Evolutionary conservation across 2,113 vertebrate species (phyloP).

Genomic region (Perca fluviatilis): DNA sequence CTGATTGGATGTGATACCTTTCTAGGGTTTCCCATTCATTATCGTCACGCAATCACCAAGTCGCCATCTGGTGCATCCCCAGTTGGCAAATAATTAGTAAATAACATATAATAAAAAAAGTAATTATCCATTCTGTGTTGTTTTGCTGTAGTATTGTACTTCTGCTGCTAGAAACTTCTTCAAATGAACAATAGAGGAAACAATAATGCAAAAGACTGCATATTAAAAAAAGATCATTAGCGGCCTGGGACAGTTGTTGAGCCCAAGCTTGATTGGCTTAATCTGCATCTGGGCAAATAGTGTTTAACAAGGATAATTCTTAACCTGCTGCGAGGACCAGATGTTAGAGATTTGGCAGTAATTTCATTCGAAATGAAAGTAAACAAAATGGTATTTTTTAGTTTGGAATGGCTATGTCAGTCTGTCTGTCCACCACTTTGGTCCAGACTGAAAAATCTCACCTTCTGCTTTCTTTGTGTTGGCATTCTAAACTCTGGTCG

Average conservation of each 20-base stretch:
- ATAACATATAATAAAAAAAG: neutral
- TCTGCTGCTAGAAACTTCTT: neutral
- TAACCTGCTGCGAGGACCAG: slow-evolving; percentile 34
- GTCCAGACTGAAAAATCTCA: neutral
- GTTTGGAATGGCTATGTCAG: neutral
- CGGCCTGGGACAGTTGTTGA: slow-evolving; percentile 21
- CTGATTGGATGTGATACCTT: slow-evolving; percentile 1
- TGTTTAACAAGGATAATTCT: slow-evolving; percentile 19
- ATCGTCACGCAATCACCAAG: neutral
- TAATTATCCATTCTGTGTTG: neutral
- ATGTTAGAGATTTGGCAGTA: slow-evolving; percentile 27
- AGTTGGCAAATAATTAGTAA: slow-evolving; percentile 7
- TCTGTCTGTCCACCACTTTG: neutral
- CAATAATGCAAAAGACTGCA: neutral
- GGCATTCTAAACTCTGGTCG: too few species aligned
- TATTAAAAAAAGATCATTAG: slow-evolving; percentile 33
- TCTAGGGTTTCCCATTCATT: slow-evolving; percentile 12
- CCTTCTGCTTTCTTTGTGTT: too few species aligned
- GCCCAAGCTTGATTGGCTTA: slow-evolving; percentile 3
- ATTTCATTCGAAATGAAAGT: slow-evolving; percentile 4
- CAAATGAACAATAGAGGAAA: slow-evolving; percentile 13
- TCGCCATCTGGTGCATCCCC: slow-evolving; percentile 16
- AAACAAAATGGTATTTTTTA: neutral
- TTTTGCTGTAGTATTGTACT: slow-evolving; percentile 1
- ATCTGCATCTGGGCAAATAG: slow-evolving; percentile 20